Conservation (phyloP, 2,797 vertebrate genomes). For the Gorsachius magnificus region DNA sequence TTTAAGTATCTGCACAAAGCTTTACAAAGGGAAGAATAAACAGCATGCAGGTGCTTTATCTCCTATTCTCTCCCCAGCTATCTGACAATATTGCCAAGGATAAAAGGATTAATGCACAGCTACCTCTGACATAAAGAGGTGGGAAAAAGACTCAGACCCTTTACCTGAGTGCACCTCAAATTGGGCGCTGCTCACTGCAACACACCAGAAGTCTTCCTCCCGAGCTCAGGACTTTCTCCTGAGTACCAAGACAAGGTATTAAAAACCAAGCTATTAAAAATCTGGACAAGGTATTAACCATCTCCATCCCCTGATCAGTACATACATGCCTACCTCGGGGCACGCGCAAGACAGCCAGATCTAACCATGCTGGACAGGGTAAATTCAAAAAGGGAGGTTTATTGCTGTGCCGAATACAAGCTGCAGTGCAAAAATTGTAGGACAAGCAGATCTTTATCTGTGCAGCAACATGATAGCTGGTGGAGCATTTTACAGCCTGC, state of each 20-base stretch:
- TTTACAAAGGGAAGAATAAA: neutral
- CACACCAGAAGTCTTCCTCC: neutral
- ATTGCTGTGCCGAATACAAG: neutral
- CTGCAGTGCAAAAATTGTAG: neutral
- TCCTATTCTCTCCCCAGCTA: neutral
- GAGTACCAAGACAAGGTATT: no score
- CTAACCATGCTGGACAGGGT: accelerated
- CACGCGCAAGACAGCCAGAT: accelerated
- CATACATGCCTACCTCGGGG: accelerated
- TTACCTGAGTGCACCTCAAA: neutral
- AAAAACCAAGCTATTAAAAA: neutral
- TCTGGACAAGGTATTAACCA: no score
- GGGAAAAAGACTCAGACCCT: neutral
- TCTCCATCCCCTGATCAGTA: neutral
- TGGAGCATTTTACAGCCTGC: neutral
- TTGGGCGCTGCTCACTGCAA: no score
- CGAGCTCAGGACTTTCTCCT: neutral
- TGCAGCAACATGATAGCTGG: neutral
- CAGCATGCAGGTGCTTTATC: neutral
- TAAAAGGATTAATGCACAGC: neutral
- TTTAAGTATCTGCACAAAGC: neutral
- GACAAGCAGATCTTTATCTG: neutral
- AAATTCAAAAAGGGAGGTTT: neutral
- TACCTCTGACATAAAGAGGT: neutral
- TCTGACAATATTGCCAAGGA: neutral